Evolutionary conservation across 2,888 invertebrate genomes (phyloP), one percentile per base, ranked within the genome.

Genomic region (Nomada fucata): DNA sequence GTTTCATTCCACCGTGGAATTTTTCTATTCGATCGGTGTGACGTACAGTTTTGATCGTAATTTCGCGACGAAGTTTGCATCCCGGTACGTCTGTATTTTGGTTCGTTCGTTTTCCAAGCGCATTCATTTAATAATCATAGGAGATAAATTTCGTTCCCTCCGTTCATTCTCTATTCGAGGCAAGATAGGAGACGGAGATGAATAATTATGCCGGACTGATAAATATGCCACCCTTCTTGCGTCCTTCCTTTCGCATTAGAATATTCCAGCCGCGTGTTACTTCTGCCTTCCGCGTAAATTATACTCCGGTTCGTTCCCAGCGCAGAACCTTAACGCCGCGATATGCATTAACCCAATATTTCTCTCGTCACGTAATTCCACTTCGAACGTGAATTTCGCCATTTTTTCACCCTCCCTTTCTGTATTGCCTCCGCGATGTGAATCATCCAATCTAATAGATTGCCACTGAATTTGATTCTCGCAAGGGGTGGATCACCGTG

Each of bases 231-330:
- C 70, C 64, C 75, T 70, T 13, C 57, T 5, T 36, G 57, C 57
- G 42, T 50, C 36, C 50, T 53, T 69, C 59, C 74, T 50, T 70
- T 69, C 59, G 3, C 60, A n/a, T 57, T 44, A 15, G 76, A 76
- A 83, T 82, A 86, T 86, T 82, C 81, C 68, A 76, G 75, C 67
- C 86, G 80, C 82, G 83, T 83, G 79, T 83, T 73, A 61, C 71
- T 71, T 75, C 71, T 84, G 76, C 79, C 78, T 82, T 55, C 36
- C 5, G 60, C 50, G 65, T 81, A 70, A 81, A 69, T 77, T 73
- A 77, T 53, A 20, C 36, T 44, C 73, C 4, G 44, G 44, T 60
- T 73, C 59, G 36, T 69, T 73, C 68, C 36, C 67, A 71, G 60
- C 65, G 44, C 53, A 61, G 29, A n/a, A 3, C 9, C 0, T 42